Percentiles rank a stretch among this genome's conserved stretches.
These are phyloP conservation scores for Cantharis flavilabris DNA, from an alignment of 2,888 invertebrate genomes.

Conservation along the genomic window DNA sequence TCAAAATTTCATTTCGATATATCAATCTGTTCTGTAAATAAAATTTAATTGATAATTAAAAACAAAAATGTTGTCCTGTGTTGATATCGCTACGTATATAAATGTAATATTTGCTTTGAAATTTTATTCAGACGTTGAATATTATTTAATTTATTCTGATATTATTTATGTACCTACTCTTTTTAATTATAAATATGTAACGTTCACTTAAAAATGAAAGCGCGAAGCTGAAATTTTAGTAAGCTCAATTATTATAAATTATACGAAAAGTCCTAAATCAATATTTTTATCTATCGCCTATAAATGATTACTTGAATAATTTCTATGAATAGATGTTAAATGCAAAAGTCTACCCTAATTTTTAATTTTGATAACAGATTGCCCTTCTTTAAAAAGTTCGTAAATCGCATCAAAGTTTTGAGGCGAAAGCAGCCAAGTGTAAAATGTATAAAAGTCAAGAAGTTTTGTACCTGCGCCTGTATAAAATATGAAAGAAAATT, in stretches of 20 bases:
- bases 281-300: slow-evolving; percentile 30
- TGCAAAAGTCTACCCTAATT: slow-evolving; percentile 31
- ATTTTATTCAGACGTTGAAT: not conserved
- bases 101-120: not conserved
- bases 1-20: not conserved
- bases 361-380: slow-evolving; percentile 36
- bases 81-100: not conserved
- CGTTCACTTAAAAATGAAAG: not conserved
- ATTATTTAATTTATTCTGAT: not conserved
- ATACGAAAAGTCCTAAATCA: slow-evolving; percentile 1
- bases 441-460: slow-evolving; percentile 34
- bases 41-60: not conserved
- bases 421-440: slow-evolving; percentile 31
- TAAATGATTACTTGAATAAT: slow-evolving; percentile 30
- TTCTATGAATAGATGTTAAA: slow-evolving; percentile 27
- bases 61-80: not conserved
- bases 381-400: slow-evolving; percentile 32
- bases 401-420: slow-evolving; percentile 33
- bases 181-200: not conserved
- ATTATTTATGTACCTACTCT: not conserved
- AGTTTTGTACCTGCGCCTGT: slow-evolving; percentile 38
- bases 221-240: not conserved
- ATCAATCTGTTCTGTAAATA: not conserved
- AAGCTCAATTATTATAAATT: not conserved
- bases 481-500: slow-evolving; percentile 41